phyloP scores from a whole-genome alignment of 2,888 invertebrate species.

The Raillietiella orientalis region DNA sequence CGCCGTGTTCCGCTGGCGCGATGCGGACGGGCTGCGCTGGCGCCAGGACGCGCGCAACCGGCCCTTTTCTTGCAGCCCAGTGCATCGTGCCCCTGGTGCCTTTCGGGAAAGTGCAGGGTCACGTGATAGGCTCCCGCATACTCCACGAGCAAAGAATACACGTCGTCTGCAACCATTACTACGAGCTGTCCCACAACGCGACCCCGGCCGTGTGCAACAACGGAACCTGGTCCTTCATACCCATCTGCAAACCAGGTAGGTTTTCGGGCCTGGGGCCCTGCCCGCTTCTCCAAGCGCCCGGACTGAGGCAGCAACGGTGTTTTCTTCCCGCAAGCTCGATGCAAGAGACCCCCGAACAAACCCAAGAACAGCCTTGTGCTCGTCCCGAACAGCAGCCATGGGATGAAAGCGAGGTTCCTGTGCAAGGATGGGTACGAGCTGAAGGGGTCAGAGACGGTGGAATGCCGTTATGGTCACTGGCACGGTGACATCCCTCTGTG shows the following conservation, averaged over 20 bases:
- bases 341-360: constrained; percentile 42
- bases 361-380: constrained; percentile 85
- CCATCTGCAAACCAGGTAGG: constrained; percentile 43
- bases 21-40: too few species aligned
- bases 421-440: constrained; percentile 74
- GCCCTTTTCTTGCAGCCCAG: constrained; percentile 28
- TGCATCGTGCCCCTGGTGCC: constrained; percentile 53
- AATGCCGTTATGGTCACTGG: constrained; percentile 87
- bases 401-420: constrained; percentile 67
- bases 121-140: constrained; percentile 13
- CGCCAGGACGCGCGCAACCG: too few species aligned
- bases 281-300: too few species aligned
- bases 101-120: constrained; percentile 12
- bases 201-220: constrained; percentile 59
- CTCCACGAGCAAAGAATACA: constrained; percentile 33
- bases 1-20: too few species aligned
- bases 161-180: constrained; percentile 46
- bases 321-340: too few species aligned
- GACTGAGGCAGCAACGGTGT: too few species aligned
- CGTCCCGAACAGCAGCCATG: constrained; percentile 88
- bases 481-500: constrained; percentile 58
- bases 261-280: too few species aligned
- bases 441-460: constrained; percentile 31
- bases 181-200: constrained; percentile 29
- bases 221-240: constrained; percentile 82